These are phyloP conservation scores for Ctenoplectra terminalis DNA, from an alignment of 1,140 invertebrate genomes.

Conservation along the genomic window DNA sequence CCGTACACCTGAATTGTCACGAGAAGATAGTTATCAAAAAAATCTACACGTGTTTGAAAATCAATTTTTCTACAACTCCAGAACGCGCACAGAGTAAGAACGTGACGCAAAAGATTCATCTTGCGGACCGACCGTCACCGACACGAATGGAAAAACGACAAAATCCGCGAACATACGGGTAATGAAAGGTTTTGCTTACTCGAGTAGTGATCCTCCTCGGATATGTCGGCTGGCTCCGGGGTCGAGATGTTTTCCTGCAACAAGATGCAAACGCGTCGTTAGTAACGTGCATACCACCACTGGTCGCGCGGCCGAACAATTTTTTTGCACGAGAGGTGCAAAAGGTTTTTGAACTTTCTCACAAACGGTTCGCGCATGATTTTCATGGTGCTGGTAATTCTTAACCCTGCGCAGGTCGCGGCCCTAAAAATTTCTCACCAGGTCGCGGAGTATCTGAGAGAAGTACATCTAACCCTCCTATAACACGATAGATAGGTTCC, in stretches of 20 bases:
- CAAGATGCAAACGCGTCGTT: constrained; percentile 74
- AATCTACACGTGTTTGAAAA: neutral
- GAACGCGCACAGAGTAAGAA: neutral
- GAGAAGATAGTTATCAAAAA: too few species aligned
- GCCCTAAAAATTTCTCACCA: too few species aligned
- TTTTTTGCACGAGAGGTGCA: neutral
- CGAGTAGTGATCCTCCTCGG: constrained; percentile 88
- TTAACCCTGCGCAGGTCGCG: too few species aligned
- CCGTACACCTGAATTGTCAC: too few species aligned
- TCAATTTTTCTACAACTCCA: neutral
- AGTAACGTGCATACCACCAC: constrained; percentile 13
- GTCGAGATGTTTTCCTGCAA: constrained; percentile 89
- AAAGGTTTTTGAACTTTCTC: neutral
- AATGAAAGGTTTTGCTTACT: constrained; percentile 83
- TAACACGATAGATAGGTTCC: too few species aligned
- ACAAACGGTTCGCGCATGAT: neutral
- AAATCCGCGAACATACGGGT: constrained; percentile 53
- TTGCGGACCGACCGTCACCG: constrained; percentile 34
- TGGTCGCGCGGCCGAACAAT: constrained; percentile 18
- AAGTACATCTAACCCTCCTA: too few species aligned
- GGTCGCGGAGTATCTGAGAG: too few species aligned
- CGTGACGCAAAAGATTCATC: neutral
- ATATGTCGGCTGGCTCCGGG: constrained; percentile 86
- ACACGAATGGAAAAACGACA: constrained; percentile 30
- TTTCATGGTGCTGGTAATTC: too few species aligned